Conservation (phyloP, 1,140 invertebrate species). For the Drosophila neocordata region DNA sequence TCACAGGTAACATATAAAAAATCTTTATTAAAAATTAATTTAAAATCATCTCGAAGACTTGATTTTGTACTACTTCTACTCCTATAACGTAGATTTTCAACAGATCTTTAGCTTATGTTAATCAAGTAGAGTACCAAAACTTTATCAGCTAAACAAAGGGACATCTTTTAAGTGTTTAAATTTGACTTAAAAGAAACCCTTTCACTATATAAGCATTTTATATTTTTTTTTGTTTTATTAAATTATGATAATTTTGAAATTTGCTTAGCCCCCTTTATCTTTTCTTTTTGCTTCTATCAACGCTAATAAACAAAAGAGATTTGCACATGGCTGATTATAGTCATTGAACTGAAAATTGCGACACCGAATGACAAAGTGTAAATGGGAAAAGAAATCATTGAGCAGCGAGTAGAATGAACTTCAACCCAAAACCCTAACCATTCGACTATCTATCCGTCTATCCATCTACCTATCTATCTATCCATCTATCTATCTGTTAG, state of each 20-base stretch:
- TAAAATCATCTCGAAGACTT: no score
- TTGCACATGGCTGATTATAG: slow-evolving; percentile 56
- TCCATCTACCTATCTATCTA: slow-evolving; percentile 17
- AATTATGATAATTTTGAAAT: not conserved
- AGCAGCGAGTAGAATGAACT: not conserved
- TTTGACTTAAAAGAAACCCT: no score
- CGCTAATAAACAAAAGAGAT: slow-evolving; percentile 49
- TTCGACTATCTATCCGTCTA: slow-evolving; percentile 1
- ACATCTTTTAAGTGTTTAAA: no score
- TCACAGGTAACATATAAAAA: no score
- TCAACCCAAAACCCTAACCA: not conserved
- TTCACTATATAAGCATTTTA: no score
- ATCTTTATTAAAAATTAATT: no score
- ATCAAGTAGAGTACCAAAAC: no score
- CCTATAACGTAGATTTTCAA: no score
- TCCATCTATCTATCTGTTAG: slow-evolving; percentile 27
- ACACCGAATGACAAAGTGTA: slow-evolving; percentile 23
- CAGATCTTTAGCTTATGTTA: no score
- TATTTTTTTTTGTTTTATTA: no score
- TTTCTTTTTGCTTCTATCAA: not conserved
- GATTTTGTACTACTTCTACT: no score
- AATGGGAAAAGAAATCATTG: slow-evolving; percentile 23
- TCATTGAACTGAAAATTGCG: slow-evolving; percentile 48
- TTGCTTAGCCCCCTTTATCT: not conserved
- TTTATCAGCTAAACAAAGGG: no score